Percentiles rank a stretch among this genome's conserved stretches.
phyloP scores from a whole-genome alignment of 2,113 vertebrate species.

The Etheostoma cragini region DNA sequence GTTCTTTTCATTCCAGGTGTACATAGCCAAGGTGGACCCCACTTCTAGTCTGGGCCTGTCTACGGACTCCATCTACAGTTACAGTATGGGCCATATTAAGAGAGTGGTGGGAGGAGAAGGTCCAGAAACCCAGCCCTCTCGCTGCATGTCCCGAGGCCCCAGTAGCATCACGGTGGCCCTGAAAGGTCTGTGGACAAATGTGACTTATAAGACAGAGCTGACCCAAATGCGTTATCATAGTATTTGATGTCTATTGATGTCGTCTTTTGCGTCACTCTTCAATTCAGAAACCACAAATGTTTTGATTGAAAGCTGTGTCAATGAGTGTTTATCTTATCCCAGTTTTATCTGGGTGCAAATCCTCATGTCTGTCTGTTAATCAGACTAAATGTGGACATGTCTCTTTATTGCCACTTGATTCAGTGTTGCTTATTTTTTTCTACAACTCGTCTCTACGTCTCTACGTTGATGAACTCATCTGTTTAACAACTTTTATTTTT shows the following conservation, averaged over 20 bases:
- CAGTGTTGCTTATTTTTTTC: constrained; percentile 4
- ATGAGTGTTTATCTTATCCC: constrained; percentile 11
- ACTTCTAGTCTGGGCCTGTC: constrained; percentile 92
- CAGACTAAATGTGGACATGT: constrained; percentile 1
- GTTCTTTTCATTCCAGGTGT: constrained; percentile 84
- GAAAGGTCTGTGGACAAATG: constrained; percentile 87
- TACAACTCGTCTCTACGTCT: constrained; percentile 4
- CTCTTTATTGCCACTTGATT: background rate
- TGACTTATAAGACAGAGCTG: background rate
- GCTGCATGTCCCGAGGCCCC: constrained; percentile 87
- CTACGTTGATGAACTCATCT: background rate
- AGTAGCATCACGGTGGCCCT: constrained; percentile 87
- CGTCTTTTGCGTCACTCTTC: background rate
- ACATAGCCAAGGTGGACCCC: constrained; percentile 94
- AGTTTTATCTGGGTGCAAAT: constrained; percentile 9
- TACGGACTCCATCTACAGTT: constrained; percentile 93
- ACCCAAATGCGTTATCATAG: too few relatives aligned
- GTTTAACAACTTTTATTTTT: background rate
- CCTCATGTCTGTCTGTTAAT: constrained; percentile 13
- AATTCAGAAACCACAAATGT: background rate
- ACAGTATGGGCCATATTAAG: constrained; percentile 92
- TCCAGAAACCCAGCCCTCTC: constrained; percentile 89
- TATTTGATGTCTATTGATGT: too few relatives aligned
- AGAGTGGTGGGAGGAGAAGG: constrained; percentile 90
- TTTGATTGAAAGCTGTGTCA: background rate